Conservation (phyloP, 2,113 vertebrate genomes). For the Sinocyclocheilus maitianheensis region DNA sequence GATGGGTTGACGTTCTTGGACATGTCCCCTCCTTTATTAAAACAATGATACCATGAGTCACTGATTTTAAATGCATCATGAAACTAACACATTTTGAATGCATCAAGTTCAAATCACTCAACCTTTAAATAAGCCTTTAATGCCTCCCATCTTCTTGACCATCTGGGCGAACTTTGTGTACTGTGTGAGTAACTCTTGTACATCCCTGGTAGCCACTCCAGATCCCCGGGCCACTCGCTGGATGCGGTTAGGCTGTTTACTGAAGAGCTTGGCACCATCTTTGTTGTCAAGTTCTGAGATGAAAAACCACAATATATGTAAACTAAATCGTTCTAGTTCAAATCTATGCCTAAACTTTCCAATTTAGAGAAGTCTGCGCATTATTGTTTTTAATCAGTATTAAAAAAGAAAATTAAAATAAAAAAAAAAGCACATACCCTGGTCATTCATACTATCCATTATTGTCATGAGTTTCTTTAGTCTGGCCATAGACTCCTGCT, state of each 20-base stretch:
- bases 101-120: background rate
- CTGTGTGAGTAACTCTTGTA: constrained; percentile 96
- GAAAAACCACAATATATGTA: background rate
- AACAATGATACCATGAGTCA: constrained; percentile 10
- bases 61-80: background rate
- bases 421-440: constrained; percentile 78
- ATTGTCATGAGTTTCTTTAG: constrained; percentile 99
- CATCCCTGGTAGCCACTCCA: constrained; percentile 93
- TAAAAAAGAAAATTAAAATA: background rate
- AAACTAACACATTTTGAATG: background rate
- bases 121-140: constrained; percentile 99
- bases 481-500: constrained; percentile 97
- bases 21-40: constrained; percentile 91
- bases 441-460: constrained; percentile 99
- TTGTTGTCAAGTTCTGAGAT: constrained; percentile 93
- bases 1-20: constrained; percentile 99
- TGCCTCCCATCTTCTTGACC: constrained; percentile 99
- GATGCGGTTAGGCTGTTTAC: constrained; percentile 94
- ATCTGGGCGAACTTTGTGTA: constrained; percentile 99
- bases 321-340: background rate
- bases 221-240: constrained; percentile 94
- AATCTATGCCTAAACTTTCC: background rate
- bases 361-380: background rate
- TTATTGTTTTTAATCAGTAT: background rate
- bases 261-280: constrained; percentile 97